A percentile compares a stretch with the other conserved stretches of the same genome.
Evolutionary conservation across 2,888 invertebrate genomes (phyloP).

Genomic region (Scaptomyza parva): DNA sequence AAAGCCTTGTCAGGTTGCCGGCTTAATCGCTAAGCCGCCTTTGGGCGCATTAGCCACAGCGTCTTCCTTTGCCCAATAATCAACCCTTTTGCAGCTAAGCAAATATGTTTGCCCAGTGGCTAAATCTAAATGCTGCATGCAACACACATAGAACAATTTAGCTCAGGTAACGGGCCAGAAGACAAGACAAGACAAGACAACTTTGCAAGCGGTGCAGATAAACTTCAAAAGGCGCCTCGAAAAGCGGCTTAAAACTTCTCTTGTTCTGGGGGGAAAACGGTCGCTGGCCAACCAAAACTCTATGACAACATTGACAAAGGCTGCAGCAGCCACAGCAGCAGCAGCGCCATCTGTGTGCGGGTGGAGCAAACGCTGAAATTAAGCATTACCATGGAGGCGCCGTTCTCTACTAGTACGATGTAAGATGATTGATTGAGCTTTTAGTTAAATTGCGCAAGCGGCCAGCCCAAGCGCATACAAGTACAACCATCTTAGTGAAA

Average conservation of each 20-base stretch:
- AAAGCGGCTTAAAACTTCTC: conserved; percentile 73
- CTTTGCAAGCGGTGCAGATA: conserved; percentile 55
- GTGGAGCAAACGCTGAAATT: conserved; percentile 50
- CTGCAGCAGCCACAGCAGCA: conserved; percentile 8
- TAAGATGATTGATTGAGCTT: conserved; percentile 75
- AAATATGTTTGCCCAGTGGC: conserved; percentile 49
- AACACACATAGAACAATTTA: conserved; percentile 24
- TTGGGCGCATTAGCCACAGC: conserved; percentile 63
- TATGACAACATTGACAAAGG: conserved; percentile 67
- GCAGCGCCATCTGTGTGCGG: conserved; percentile 10
- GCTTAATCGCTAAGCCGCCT: conserved; percentile 64
- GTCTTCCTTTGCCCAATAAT: conserved; percentile 55
- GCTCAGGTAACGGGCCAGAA: conserved; percentile 42
- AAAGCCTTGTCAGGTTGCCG: conserved; percentile 47
- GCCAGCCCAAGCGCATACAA: conserved; percentile 45
- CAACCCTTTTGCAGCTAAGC: conserved; percentile 64
- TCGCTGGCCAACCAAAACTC: conserved; percentile 32
- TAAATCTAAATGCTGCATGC: conserved; percentile 52
- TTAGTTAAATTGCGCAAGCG: conserved; percentile 72
- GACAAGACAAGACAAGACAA: too few relatives aligned
- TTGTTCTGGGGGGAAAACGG: conserved; percentile 48
- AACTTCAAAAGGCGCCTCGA: conserved; percentile 66
- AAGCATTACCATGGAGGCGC: conserved; percentile 61
- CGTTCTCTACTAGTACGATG: conserved; percentile 8
- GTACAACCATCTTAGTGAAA: conserved; percentile 58